A percentile compares a stretch with the other conserved stretches of the same genome.
phyloP scores from a whole-genome alignment of 2,113 vertebrate genomes.

The Porphyrio hochstetteri region DNA sequence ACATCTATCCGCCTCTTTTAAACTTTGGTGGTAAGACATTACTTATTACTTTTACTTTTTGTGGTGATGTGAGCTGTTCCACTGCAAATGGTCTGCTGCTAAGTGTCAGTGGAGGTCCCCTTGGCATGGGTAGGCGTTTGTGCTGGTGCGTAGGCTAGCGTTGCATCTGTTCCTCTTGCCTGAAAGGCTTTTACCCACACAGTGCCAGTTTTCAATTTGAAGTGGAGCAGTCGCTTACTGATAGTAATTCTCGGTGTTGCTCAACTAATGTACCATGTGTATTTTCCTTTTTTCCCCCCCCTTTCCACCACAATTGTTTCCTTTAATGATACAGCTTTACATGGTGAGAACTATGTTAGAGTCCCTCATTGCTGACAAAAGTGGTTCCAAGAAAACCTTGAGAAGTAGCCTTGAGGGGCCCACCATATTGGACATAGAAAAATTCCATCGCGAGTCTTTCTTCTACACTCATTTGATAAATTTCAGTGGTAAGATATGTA shows the following conservation, averaged over 20 bases:
- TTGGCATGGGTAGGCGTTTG: constrained; percentile 22
- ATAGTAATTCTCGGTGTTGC: constrained; percentile 39
- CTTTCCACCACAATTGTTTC: constrained; percentile 66
- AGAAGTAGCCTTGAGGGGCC: constrained; percentile 92
- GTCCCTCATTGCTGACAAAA: constrained; percentile 93
- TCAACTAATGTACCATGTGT: constrained; percentile 76
- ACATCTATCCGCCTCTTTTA: constrained; percentile 84
- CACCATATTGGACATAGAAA: constrained; percentile 93
- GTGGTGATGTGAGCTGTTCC: constrained; percentile 57
- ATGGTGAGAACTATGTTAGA: constrained; percentile 95
- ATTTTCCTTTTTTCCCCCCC: constrained; percentile 68
- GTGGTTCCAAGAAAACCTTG: constrained; percentile 91
- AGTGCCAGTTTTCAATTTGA: constrained; percentile 38
- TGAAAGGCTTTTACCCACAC: constrained; percentile 32
- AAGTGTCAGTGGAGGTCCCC: constrained; percentile 30
- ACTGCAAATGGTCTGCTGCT: constrained; percentile 26
- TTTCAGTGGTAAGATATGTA: constrained; percentile 88
- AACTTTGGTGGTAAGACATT: constrained; percentile 84
- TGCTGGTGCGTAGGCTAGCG: neutral
- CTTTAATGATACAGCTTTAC: constrained; percentile 83
- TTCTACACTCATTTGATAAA: constrained; percentile 94
- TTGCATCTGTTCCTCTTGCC: constrained; percentile 7
- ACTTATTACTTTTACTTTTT: constrained; percentile 70
- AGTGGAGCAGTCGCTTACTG: constrained; percentile 66
- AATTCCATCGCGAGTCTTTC: constrained; percentile 92